phyloP scores from a whole-genome alignment of 2,797 vertebrate genomes.

The Epinephelus awoara region DNA sequence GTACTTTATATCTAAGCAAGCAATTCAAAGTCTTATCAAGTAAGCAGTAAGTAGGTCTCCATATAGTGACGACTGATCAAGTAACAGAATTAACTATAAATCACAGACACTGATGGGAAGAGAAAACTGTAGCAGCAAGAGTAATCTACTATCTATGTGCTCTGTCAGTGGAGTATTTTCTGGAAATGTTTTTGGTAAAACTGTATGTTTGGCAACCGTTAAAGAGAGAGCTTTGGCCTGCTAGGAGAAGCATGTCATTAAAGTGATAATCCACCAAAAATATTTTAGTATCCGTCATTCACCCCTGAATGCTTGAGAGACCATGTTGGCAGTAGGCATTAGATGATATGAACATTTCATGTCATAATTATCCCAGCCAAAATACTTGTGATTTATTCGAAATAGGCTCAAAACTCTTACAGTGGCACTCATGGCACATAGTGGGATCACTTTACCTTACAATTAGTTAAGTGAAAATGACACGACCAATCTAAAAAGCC shows the following conservation, averaged over 20 bases:
- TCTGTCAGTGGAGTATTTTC: not conserved
- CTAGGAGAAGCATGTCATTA: constrained; percentile 25
- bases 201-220: constrained; percentile 6
- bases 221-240: not conserved
- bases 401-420: too few species aligned
- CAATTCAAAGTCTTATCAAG: constrained; percentile 21
- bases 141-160: not conserved
- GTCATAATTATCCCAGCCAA: too few species aligned
- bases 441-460: too few species aligned
- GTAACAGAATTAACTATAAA: constrained; percentile 12
- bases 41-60: not conserved
- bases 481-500: too few species aligned
- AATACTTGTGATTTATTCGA: too few species aligned
- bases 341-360: too few species aligned
- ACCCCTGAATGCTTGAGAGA: not conserved
- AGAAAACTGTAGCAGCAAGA: constrained; percentile 4
- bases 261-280: constrained; percentile 36
- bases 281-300: not conserved
- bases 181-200: constrained; percentile 22
- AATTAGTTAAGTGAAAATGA: too few species aligned
- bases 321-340: not conserved
- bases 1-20: constrained; percentile 2
- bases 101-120: constrained; percentile 5
- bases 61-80: not conserved
- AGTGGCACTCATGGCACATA: too few species aligned